phyloP scores from a whole-genome alignment of 2,888 invertebrate genomes.

The Ditylenchus weischeri region DNA sequence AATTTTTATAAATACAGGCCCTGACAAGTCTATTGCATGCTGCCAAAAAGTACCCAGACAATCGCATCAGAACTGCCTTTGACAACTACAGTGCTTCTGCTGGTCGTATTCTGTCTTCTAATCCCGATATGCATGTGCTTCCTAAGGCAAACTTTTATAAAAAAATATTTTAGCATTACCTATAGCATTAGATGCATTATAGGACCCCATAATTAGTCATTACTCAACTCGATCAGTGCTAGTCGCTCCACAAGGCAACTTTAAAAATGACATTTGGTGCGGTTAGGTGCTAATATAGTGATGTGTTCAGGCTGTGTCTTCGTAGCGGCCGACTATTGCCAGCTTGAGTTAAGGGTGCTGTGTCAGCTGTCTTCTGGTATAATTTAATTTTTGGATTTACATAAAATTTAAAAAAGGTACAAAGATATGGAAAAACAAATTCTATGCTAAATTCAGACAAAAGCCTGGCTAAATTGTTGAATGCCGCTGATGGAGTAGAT shows the following conservation, averaged over 20 bases:
- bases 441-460: constrained; percentile 1
- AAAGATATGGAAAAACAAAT: too few relatives aligned
- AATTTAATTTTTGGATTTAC: too few relatives aligned
- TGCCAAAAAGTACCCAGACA: background rate
- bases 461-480: constrained; percentile 3
- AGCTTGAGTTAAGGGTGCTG: constrained; percentile 86
- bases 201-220: constrained; percentile 18
- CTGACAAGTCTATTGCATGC: background rate
- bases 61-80: constrained; percentile 12
- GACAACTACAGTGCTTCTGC: constrained; percentile 16
- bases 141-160: constrained; percentile 15
- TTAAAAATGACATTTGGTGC: too few relatives aligned
- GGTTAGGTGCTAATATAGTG: background rate
- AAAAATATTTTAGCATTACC: too few relatives aligned
- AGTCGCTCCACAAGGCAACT: constrained; percentile 19
- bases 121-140: constrained; percentile 29
- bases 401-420: too few relatives aligned
- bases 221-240: constrained; percentile 30
- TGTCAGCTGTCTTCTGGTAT: constrained; percentile 78
- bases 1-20: background rate
- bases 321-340: constrained; percentile 90
- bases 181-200: too few relatives aligned
- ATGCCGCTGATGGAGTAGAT: too few relatives aligned
- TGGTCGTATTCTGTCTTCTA: constrained; percentile 24
- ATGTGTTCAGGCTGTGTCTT: constrained; percentile 62